Percentiles rank a stretch among this genome's conserved stretches.
Conservation (phyloP, 2,113 vertebrate species). For the Puffinus mauretanicus region DNA sequence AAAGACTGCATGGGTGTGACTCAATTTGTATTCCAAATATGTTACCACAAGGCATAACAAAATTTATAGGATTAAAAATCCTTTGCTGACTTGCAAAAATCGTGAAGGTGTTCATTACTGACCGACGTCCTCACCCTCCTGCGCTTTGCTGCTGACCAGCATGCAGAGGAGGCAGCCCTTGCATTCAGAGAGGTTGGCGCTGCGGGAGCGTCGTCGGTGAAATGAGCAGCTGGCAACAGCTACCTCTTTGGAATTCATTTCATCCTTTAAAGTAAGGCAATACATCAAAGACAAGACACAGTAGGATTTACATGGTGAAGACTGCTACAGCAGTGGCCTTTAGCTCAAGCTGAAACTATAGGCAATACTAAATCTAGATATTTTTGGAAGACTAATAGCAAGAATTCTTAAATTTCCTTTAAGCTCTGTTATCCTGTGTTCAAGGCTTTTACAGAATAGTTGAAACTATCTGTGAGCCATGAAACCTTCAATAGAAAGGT, state of each 20-base stretch:
- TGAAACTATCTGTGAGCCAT: neutral
- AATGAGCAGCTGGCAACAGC: neutral
- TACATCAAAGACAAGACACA: neutral
- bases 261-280: neutral
- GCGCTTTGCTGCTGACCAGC: neutral
- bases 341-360: neutral
- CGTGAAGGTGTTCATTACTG: fast-evolving
- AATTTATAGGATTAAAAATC: neutral
- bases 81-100: neutral
- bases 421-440: neutral
- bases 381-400: neutral
- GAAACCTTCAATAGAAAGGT: neutral
- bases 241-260: neutral
- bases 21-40: neutral
- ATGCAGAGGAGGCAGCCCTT: neutral
- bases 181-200: neutral
- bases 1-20: neutral
- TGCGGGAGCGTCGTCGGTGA: fast-evolving
- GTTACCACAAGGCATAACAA: neutral
- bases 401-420: neutral
- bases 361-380: neutral
- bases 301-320: neutral
- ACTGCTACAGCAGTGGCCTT: neutral
- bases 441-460: neutral
- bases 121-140: neutral